Evolutionary conservation across 2,888 invertebrate species (phyloP).

Genomic region (Ariolimax columbianus): DNA sequence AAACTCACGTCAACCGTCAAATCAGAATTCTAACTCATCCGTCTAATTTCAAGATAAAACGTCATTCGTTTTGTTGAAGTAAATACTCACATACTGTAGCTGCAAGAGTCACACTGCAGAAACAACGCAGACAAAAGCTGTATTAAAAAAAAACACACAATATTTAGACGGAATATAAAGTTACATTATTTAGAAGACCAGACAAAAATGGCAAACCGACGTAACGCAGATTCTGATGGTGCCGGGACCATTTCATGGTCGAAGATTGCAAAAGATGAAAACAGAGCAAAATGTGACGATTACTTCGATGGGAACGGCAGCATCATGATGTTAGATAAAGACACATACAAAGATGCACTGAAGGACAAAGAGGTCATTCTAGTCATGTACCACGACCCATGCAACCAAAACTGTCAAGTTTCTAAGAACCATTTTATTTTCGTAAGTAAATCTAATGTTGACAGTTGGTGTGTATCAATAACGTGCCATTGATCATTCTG

Average conservation of each 20-base stretch:
- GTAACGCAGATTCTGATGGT: not conserved
- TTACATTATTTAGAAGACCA: not conserved
- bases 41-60: no score
- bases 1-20: no score
- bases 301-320: not conserved
- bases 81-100: no score
- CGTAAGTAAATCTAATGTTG: not conserved
- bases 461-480: no score
- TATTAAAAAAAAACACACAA: no score
- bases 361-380: not conserved
- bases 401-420: not conserved
- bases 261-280: not conserved
- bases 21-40: no score
- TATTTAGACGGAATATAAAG: no score
- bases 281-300: not conserved
- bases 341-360: not conserved
- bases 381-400: not conserved
- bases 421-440: not conserved
- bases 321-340: not conserved
- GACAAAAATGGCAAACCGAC: not conserved
- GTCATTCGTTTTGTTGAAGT: no score
- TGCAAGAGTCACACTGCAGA: no score
- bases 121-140: no score
- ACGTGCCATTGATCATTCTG: no score
- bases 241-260: not conserved